phyloP scores from a whole-genome alignment of 2,797 vertebrate genomes.

The Sebastes oblongus region DNA sequence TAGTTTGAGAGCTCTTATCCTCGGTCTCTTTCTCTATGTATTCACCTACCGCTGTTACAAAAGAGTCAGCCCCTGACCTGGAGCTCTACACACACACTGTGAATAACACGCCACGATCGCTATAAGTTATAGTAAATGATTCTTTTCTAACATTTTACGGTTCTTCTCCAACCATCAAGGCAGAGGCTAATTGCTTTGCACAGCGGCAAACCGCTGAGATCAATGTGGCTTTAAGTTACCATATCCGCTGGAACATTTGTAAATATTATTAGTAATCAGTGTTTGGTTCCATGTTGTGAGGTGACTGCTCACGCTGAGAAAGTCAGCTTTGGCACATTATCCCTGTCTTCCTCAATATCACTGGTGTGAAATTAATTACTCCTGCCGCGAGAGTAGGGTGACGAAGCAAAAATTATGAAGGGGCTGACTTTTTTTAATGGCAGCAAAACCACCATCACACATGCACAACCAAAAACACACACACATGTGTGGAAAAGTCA shows the following conservation, averaged over 20 bases:
- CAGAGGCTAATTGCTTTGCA: slow-evolving; percentile 36
- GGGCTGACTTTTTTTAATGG: slow-evolving; percentile 29
- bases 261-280: slow-evolving; percentile 60
- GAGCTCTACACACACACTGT: slow-evolving; percentile 14
- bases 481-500: neutral
- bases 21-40: neutral
- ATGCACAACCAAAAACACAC: neutral
- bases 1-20: slow-evolving; percentile 9
- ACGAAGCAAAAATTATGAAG: slow-evolving; percentile 36
- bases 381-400: slow-evolving; percentile 39
- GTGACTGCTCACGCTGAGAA: slow-evolving; percentile 51
- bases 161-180: slow-evolving; percentile 18
- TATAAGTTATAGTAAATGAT: slow-evolving; percentile 2
- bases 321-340: slow-evolving; percentile 51
- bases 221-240: slow-evolving; percentile 46
- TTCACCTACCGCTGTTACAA: slow-evolving; percentile 20
- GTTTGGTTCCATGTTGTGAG: slow-evolving; percentile 52
- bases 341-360: slow-evolving; percentile 36
- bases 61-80: slow-evolving; percentile 8
- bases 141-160: slow-evolving; percentile 13
- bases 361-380: slow-evolving; percentile 66
- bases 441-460: slow-evolving; percentile 14
- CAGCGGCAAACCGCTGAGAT: slow-evolving; percentile 44
- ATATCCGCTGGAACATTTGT: slow-evolving; percentile 41
- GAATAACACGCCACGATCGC: slow-evolving; percentile 7